These are phyloP conservation scores for Ptiloglossa arizonensis DNA, from an alignment of 1,140 invertebrate species.

Conservation along the genomic window DNA sequence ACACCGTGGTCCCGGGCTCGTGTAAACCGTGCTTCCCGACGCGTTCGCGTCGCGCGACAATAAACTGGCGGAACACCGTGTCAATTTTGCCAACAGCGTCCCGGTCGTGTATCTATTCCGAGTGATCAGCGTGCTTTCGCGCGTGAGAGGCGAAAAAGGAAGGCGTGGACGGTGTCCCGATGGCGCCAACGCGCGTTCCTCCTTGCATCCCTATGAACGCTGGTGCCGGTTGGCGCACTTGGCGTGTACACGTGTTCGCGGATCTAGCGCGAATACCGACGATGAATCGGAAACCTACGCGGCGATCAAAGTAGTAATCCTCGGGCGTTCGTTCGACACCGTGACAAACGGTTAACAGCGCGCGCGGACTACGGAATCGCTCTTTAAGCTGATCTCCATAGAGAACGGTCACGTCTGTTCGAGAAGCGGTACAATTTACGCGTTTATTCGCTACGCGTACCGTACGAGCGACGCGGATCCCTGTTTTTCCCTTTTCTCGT, in stretches of 20 bases:
- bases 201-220: constrained; percentile 10
- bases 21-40: neutral
- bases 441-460: constrained; percentile 2
- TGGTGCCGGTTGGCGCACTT: neutral
- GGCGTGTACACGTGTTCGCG: neutral
- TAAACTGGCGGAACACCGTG: constrained; percentile 10
- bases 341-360: constrained; percentile 25
- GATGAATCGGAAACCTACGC: neutral
- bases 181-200: constrained; percentile 48
- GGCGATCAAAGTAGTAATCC: constrained; percentile 35
- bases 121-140: constrained; percentile 10
- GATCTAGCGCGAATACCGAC: constrained; percentile 48
- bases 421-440: constrained; percentile 5
- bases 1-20: too few relatives aligned
- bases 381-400: neutral
- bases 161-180: neutral
- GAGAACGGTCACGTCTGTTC: neutral
- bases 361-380: neutral
- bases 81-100: neutral
- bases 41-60: neutral
- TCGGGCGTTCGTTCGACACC: neutral
- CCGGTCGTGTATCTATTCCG: neutral
- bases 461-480: constrained; percentile 28
- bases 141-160: constrained; percentile 23
- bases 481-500: too few relatives aligned